Evolutionary conservation across 1,140 invertebrate genomes (phyloP), one percentile per base, ranked within the genome.

Genomic region (Trichonephila inaurata): DNA sequence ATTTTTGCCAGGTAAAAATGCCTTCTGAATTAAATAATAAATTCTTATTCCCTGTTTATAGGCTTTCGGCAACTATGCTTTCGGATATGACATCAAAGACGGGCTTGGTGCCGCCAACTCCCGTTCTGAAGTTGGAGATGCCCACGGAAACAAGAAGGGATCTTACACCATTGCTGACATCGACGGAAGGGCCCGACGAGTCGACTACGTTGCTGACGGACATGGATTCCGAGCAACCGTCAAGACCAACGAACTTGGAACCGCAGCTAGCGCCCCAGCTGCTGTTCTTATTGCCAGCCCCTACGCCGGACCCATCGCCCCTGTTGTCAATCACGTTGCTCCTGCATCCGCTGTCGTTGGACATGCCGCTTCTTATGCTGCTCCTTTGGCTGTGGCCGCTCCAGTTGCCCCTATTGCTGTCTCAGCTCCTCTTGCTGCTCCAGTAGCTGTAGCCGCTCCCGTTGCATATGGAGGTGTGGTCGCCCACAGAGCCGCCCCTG

Each of bases 111-210:
- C 91, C n/a, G 64, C 91, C 10, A 94, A 94, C 91, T 66, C 62
- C 60, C 90, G 94, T 61, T 94, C 62, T 18, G 94, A 94, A 85
- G 91, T 88, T 6, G 94, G 94, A 3, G 94, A 94, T 64, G 91
- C 64, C 19, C 66, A 87, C 40, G 94, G 94, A 28, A 94, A 94
- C 90, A 89, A 91, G 69, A 88, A 77, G 44, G 94, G 94, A 18
- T 60, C 88, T n/a, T 94, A 94, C 94, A 94, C 90, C 44, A 62
- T 94, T 1, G 64, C 58, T 16, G 94, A 94, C 83, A 86, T 60
- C 51, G 83, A 86, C 51, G 51, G 51, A 61, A 16, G 58, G 7
- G 58, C 58, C 58, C 24, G 58, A 33, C 28, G 44, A 82, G 77
- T 82, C 14, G 77, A 82, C 6, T 82, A 82, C 51, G 28, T 89